Conservation (phyloP, 2,888 invertebrate genomes). For the Chymomyza caudatula region DNA sequence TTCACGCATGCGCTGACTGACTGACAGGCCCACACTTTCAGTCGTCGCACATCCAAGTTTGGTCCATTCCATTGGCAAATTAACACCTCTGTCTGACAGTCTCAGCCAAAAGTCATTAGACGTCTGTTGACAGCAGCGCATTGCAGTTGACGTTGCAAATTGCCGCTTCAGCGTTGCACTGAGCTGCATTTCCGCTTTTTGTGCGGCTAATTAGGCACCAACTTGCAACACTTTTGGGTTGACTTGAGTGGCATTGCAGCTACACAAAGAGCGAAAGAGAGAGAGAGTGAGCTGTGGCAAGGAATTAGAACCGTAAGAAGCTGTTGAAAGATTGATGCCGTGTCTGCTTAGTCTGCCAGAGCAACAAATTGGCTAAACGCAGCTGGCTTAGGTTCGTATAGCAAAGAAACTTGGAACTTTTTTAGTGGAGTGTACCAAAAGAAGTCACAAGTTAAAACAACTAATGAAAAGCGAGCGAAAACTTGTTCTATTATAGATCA, state of each 20-base stretch:
- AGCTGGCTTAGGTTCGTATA: not conserved
- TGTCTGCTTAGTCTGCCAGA: not conserved
- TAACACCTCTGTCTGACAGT: slow-evolving; percentile 15
- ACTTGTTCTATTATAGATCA: not conserved
- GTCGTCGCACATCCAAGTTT: not conserved
- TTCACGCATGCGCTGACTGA: not conserved
- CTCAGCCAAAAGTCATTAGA: not conserved
- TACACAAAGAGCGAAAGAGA: not conserved
- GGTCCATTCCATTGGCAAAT: slow-evolving; percentile 11
- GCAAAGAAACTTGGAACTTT: not conserved
- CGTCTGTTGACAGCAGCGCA: not conserved
- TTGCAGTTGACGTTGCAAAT: not conserved
- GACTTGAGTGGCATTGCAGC: not conserved
- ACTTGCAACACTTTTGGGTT: not conserved
- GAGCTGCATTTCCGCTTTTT: not conserved
- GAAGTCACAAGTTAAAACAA: not conserved
- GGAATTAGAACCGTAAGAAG: not conserved
- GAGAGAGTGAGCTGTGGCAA: too few relatives aligned
- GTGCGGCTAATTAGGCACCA: not conserved
- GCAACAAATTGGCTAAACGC: not conserved
- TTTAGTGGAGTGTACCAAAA: not conserved
- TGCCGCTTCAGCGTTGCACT: not conserved
- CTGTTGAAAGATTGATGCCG: not conserved
- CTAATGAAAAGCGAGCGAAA: too few relatives aligned
- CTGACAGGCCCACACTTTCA: not conserved